Conservation (phyloP, 2,797 vertebrate species). For the Synaphobranchus kaupii region DNA sequence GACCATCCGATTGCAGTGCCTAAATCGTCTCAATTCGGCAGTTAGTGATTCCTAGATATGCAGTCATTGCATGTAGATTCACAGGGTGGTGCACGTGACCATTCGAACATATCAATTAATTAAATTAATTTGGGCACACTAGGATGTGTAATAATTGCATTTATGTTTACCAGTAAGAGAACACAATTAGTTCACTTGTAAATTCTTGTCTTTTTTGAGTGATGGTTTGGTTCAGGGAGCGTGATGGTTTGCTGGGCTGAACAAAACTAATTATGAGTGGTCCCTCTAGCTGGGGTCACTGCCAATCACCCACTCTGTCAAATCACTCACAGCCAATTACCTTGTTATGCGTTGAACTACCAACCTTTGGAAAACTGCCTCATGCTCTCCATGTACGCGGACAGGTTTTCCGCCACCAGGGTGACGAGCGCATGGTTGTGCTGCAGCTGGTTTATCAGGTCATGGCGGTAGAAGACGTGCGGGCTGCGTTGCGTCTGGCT, state of each 20-base stretch:
- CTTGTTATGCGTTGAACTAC: conserved; percentile 3
- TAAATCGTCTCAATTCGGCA: neutral
- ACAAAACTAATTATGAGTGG: neutral
- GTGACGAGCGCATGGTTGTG: conserved; percentile 99
- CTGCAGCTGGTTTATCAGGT: conserved; percentile 99
- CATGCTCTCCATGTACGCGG: conserved; percentile 99
- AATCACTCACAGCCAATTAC: neutral
- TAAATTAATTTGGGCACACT: neutral
- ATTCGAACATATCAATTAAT: neutral
- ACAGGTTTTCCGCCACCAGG: conserved; percentile 97
- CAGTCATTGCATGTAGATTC: neutral
- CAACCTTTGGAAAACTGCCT: conserved; percentile 96
- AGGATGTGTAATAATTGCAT: neutral
- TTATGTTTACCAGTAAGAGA: neutral
- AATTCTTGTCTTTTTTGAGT: neutral
- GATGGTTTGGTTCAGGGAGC: neutral
- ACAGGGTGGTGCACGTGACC: neutral
- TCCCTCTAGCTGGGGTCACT: neutral
- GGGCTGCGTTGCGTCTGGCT: conserved; percentile 98
- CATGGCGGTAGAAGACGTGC: conserved; percentile 98
- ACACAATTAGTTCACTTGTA: neutral
- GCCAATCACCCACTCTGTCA: neutral
- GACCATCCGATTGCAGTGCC: neutral
- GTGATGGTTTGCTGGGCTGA: neutral
- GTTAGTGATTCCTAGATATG: neutral